Conservation (phyloP, 2,888 invertebrate species). For the Oasisia sp. region DNA sequence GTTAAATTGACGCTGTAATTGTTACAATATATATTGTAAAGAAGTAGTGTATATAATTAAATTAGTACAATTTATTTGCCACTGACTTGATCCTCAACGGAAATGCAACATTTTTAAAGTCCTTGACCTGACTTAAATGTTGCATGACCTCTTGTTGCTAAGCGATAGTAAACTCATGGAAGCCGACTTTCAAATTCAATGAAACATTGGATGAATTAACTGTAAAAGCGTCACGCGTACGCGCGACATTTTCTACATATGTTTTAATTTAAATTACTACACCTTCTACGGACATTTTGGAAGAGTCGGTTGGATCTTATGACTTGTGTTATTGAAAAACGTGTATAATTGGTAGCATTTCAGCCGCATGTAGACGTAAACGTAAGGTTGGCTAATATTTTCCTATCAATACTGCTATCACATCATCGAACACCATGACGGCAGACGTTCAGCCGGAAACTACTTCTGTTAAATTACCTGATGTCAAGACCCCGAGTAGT, state of each 20-base stretch:
- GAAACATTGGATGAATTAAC: background rate
- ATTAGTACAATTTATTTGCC: background rate
- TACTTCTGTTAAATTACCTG: conserved; percentile 5
- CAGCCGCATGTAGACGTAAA: background rate
- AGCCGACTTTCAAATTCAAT: background rate
- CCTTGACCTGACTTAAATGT: background rate
- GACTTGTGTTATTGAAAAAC: background rate
- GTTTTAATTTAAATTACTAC: background rate
- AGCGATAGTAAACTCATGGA: conserved; percentile 1
- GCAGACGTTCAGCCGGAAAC: background rate
- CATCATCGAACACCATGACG: background rate
- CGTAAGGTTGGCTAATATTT: background rate
- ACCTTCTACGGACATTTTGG: background rate
- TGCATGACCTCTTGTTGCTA: conserved; percentile 3
- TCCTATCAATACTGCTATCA: background rate
- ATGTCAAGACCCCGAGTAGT: background rate
- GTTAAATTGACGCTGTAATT: background rate
- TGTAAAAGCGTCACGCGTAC: background rate
- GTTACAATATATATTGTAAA: background rate
- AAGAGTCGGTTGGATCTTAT: background rate
- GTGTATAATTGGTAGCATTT: background rate
- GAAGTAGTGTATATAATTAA: background rate
- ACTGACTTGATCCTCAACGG: background rate
- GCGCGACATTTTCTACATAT: background rate
- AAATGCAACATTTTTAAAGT: background rate